phyloP scores from a whole-genome alignment of 1,140 invertebrate genomes.

The Paracyclopina nana region DNA sequence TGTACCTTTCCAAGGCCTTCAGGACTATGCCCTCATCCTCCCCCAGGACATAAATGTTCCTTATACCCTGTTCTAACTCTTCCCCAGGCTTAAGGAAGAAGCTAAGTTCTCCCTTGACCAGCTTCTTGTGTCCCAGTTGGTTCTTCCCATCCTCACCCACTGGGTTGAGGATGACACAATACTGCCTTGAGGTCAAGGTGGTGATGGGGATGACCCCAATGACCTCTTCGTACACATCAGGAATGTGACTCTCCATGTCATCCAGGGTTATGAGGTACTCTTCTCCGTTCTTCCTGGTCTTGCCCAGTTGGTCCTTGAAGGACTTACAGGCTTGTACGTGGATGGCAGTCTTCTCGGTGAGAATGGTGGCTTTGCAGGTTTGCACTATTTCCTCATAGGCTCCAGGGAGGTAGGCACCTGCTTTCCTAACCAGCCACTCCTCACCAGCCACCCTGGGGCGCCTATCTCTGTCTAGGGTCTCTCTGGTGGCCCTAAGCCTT shows the following conservation, averaged over 20 bases:
- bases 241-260: conserved; percentile 32
- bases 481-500: conserved; percentile 27
- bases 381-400: conserved; percentile 33
- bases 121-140: conserved; percentile 30
- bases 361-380: conserved; percentile 20
- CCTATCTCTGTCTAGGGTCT: conserved; percentile 29
- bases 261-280: conserved; percentile 32
- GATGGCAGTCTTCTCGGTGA: conserved; percentile 27
- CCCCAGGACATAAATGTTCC: conserved; percentile 30
- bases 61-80: conserved; percentile 29
- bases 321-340: conserved; percentile 29
- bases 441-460: conserved; percentile 29
- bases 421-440: conserved; percentile 32
- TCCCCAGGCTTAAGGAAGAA: conserved; percentile 34
- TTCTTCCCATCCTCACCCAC: conserved; percentile 30
- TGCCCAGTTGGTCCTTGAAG: conserved; percentile 30
- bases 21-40: conserved; percentile 34
- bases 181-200: conserved; percentile 30
- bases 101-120: conserved; percentile 31
- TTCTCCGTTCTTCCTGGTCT: conserved; percentile 31
- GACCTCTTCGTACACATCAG: conserved; percentile 33
- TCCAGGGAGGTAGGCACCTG: conserved; percentile 32
- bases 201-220: conserved; percentile 29
- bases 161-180: conserved; percentile 32
- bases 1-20: conserved; percentile 28